Percentiles rank a stretch among this genome's conserved stretches.
Conservation (phyloP, 2,113 vertebrate genomes). For the Rhadina sibilatrix region DNA sequence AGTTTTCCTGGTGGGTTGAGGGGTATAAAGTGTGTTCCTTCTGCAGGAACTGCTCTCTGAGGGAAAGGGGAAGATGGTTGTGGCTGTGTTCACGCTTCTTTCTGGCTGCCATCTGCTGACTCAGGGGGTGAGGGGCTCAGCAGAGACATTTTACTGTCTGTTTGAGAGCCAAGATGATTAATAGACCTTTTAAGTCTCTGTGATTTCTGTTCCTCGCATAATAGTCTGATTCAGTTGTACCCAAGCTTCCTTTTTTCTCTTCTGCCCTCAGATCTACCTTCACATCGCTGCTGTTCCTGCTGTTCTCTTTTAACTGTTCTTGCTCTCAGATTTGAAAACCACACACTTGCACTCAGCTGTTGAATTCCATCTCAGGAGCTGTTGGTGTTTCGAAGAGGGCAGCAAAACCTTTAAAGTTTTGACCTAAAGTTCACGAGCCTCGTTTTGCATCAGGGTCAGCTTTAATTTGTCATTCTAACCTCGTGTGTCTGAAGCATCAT, state of each 20-base stretch:
- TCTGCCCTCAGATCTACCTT: background rate
- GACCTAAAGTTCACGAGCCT: background rate
- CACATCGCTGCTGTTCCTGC: background rate
- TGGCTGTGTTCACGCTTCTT: background rate
- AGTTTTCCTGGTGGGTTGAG: background rate
- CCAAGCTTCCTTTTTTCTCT: background rate
- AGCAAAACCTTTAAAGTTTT: background rate
- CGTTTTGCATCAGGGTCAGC: background rate
- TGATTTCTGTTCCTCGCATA: background rate
- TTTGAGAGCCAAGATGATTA: background rate
- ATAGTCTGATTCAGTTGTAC: background rate
- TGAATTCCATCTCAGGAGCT: background rate
- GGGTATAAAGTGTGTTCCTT: background rate
- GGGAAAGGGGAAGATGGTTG: background rate
- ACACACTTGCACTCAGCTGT: background rate
- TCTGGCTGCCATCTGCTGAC: background rate
- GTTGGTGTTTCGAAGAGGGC: background rate
- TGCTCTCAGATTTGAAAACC: background rate
- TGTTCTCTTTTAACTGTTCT: background rate
- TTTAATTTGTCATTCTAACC: slow-evolving; percentile 20
- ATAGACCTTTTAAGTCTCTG: background rate
- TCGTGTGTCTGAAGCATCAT: background rate
- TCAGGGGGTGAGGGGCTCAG: background rate
- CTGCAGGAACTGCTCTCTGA: background rate
- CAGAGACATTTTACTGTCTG: background rate